Base-by-base conservation (phyloP, 2,797 vertebrate genomes). In the Pipistrellus pygmaeus region DNA sequence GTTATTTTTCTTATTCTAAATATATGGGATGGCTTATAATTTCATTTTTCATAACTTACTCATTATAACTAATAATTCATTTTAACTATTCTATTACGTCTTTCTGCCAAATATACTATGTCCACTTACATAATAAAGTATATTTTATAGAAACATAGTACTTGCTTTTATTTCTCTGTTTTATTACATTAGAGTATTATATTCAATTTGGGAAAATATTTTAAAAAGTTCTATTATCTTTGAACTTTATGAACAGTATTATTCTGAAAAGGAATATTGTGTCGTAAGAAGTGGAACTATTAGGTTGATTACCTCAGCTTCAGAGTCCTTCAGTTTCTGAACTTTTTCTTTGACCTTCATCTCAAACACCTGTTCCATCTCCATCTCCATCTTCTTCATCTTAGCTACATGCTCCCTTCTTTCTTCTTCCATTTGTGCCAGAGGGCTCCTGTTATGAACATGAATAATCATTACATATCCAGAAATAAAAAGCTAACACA, bases 311-410 rank as follows among this genome's bases (percentile, higher is more conserved):
- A 99, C 99, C 99, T 99, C 99, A 66, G 99, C 99, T 98, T 99
- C 99, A n/a, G 99, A 99, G 98, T 99, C 99, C 98, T 99, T 99
- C 97, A 99, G 99, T 97, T 99, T 99, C 98, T 99, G 99, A 98
- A 99, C 98, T 97, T 99, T 99, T 96, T 99, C 99, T 98, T 99
- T 99, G 97, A 99, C 99, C 98, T 99, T 99, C 99, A 99, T 99
- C 97, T 99, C 99, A 96, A 99, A 99, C 97, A 99, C 99, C 97
- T 99, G 99, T 88, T 99, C 99, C 99, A 99, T 99, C 96, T 99
- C 99, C 99, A 99, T 99, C 97, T 99, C 99, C 99, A 99, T 99
- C 97, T 99, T 99, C 97, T 99, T 99, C 99, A 99, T 99, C 97
- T 99, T 99, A 64, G 99, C 96, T 97, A 99, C 99, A 11, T 99